Base-by-base conservation (phyloP, 1,140 invertebrate genomes). In the Carposina sasakii region DNA sequence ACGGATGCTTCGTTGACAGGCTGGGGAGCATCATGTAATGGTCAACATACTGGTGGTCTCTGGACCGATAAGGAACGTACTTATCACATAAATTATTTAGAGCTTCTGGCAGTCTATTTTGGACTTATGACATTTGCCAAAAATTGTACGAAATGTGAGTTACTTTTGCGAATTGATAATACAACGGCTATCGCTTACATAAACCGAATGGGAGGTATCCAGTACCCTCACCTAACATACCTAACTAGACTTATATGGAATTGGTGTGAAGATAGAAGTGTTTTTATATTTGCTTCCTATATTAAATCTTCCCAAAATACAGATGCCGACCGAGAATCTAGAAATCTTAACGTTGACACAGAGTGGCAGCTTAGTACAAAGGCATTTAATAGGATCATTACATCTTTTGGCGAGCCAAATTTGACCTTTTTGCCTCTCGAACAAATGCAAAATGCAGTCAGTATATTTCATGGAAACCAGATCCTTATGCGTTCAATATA, bases 1-100 rank as follows among this genome's bases (percentile, higher is more conserved):
- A 43, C 52, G 2, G 52, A 54, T 31, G 52, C 52, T n/a, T 54
- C 52, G 2, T 30, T n/a, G 10, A 54, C 52, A 4, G 52, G 52
- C 6, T 54, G 52, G 45, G 52, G 52, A 4, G 52, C 40, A n/a
- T 31, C 45, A 6, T 54, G 39, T 20, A 13, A 15, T 10, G 13
- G 4, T 16, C 44, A 54, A 16, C 34, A 33, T 20, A 43, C 40
- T 17, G 40, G 45, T 16, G 52, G 52, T 28, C 28, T 24, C 1
- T 54, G 52, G 52, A 34, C 36, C 1, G 10, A 15, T 17, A 16
- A 5, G 13, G 52, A 54, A 37, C 13, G 40, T 3, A 15, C n/a
- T 3, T 1, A 34, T 13, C 51, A 48, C 22, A 53, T 53, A 16
- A 53, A 53, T 42, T 44, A 36, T 22, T 22, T 53, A 22, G 51